A percentile compares a stretch with the other conserved stretches of the same genome.
phyloP scores from a whole-genome alignment of 2,797 vertebrate genomes.

The Pantherophis vulpinus region DNA sequence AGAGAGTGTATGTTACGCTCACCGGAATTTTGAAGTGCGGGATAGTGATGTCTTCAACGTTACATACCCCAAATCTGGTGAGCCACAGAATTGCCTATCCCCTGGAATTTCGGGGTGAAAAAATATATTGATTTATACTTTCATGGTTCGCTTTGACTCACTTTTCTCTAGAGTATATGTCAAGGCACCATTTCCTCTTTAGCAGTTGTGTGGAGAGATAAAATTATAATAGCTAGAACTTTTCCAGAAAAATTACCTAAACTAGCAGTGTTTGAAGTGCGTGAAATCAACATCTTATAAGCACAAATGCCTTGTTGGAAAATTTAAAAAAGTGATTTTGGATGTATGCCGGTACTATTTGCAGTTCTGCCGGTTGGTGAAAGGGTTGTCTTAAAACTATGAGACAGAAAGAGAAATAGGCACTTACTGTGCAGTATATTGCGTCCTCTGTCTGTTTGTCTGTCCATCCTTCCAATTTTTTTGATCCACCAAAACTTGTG shows the following conservation, averaged over 20 bases:
- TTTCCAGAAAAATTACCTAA: not conserved
- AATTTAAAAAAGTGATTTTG: not conserved
- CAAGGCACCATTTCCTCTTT: not conserved
- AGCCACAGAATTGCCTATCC: not conserved
- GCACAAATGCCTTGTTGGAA: not conserved
- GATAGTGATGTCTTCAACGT: constrained; percentile 44
- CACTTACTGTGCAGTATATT: not conserved
- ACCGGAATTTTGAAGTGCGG: constrained; percentile 18
- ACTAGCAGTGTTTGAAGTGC: not conserved
- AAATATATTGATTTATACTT: not conserved
- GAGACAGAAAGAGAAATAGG: not conserved
- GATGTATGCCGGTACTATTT: not conserved
- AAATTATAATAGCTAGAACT: not conserved
- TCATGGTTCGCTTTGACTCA: not conserved
- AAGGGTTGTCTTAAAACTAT: not conserved
- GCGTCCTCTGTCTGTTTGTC: not conserved
- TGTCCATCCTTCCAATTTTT: not conserved
- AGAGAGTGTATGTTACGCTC: not conserved
- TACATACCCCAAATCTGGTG: constrained; percentile 46
- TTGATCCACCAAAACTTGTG: not conserved
- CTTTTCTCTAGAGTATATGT: not conserved
- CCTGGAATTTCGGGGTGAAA: not conserved
- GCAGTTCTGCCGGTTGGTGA: not conserved
- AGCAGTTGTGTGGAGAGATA: not conserved
- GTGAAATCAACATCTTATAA: not conserved